Percentiles rank a stretch among this genome's conserved stretches.
phyloP scores from a whole-genome alignment of 30 jellyfish, hydroid and myxozoan species.

The Chrysaora quinquecirrha region DNA sequence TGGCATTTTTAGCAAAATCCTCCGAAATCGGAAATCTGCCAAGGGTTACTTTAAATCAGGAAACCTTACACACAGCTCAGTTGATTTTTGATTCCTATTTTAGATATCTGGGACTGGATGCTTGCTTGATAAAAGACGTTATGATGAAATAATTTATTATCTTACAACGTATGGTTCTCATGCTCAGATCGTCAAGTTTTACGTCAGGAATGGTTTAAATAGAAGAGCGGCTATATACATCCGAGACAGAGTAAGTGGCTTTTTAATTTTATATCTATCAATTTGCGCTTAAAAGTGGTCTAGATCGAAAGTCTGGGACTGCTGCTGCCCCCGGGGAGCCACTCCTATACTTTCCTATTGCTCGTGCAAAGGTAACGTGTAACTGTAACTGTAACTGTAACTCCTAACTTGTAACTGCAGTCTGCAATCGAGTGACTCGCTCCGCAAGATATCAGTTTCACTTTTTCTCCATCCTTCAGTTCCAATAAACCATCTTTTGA shows the following conservation, averaged over 20 bases:
- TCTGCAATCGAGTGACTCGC: conserved; percentile 59
- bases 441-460: conserved; percentile 48
- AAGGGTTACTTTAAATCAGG: no score
- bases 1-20: no score
- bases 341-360: no score
- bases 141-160: conserved; percentile 79
- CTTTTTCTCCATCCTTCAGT: conserved; percentile 8
- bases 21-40: no score
- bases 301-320: no score
- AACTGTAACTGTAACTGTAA: no score
- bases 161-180: conserved; percentile 86
- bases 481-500: conserved; percentile 21
- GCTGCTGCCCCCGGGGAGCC: no score
- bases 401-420: no score
- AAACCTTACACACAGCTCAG: no score
- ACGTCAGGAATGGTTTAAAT: conserved; percentile 73
- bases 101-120: conserved; percentile 54
- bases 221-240: conserved; percentile 78
- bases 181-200: conserved; percentile 63
- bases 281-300: background rate
- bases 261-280: background rate
- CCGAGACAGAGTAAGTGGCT: conserved; percentile 72
- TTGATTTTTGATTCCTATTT: no score
- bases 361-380: no score
- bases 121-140: conserved; percentile 66